Conservation (phyloP, 2,888 invertebrate genomes). For the Calameuta pallipes region DNA sequence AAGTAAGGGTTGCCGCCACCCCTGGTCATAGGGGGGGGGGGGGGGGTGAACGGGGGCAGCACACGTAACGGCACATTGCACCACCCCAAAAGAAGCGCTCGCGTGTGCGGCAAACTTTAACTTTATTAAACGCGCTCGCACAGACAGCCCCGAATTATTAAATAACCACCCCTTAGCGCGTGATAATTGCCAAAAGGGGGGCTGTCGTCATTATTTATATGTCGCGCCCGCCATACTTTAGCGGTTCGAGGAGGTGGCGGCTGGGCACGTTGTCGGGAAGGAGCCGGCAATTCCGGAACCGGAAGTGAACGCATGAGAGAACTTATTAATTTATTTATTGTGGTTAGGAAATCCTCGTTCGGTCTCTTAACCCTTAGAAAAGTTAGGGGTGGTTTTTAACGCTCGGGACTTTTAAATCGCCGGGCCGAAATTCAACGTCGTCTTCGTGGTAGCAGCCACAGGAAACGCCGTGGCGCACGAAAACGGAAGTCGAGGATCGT, state of each 20-base stretch:
- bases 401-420: too few relatives aligned
- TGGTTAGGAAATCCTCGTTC: background rate
- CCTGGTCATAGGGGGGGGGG: background rate
- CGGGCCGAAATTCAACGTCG: too few relatives aligned
- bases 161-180: conserved; percentile 22
- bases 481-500: too few relatives aligned
- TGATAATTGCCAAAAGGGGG: conserved; percentile 21
- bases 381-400: too few relatives aligned
- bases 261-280: background rate
- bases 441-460: too few relatives aligned
- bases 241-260: too few relatives aligned
- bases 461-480: too few relatives aligned
- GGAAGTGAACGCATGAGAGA: conserved; percentile 17
- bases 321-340: conserved; percentile 20
- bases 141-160: conserved; percentile 32
- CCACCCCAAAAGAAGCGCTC: conserved; percentile 31
- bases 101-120: conserved; percentile 32
- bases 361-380: too few relatives aligned
- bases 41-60: conserved; percentile 4
- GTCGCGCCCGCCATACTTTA: conserved; percentile 7
- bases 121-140: conserved; percentile 33
- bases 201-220: conserved; percentile 23
- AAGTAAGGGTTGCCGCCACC: conserved; percentile 6
- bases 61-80: conserved; percentile 10
- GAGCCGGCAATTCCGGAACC: conserved; percentile 7